These are phyloP conservation scores for Ophion ellenae DNA, from an alignment of 2,888 invertebrate genomes.

Conservation along the genomic window DNA sequence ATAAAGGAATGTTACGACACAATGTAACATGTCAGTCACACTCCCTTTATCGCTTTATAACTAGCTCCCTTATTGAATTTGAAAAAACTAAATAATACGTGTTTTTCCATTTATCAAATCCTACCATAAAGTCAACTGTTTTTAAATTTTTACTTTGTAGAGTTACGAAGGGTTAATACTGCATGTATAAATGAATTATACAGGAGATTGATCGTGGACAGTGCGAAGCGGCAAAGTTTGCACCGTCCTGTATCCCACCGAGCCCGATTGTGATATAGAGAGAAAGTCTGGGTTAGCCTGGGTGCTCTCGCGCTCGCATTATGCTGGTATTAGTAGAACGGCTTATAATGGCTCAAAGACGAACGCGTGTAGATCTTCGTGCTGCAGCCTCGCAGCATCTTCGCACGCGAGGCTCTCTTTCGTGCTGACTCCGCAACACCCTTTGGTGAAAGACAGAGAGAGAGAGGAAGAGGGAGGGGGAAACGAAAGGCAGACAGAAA, in stretches of 20 bases:
- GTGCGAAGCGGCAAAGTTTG: conserved; percentile 50
- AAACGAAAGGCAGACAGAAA: conserved; percentile 52
- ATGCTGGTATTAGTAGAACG: conserved; percentile 44
- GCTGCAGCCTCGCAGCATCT: conserved; percentile 47
- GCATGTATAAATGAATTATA: too few relatives aligned
- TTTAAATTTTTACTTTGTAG: not conserved
- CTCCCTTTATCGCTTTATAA: too few relatives aligned
- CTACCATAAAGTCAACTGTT: too few relatives aligned
- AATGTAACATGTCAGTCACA: too few relatives aligned
- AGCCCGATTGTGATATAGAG: conserved; percentile 41
- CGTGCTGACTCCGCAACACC: conserved; percentile 49
- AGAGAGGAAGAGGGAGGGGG: conserved; percentile 1
- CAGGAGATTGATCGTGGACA: conserved; percentile 8
- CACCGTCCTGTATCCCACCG: conserved; percentile 11
- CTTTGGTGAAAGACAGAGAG: conserved; percentile 9
- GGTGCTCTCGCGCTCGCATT: conserved; percentile 55
- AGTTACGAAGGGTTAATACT: too few relatives aligned
- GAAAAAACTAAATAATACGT: too few relatives aligned
- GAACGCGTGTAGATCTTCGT: conserved; percentile 47
- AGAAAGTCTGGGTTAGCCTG: conserved; percentile 63
- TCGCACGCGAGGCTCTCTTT: conserved; percentile 42
- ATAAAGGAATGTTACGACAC: too few relatives aligned
- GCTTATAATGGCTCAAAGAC: conserved; percentile 42
- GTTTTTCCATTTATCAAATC: too few relatives aligned
- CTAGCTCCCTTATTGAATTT: too few relatives aligned